Evolutionary conservation across 2,888 invertebrate genomes (phyloP), one percentile per base, ranked within the genome.

Genomic region (Ennomos quercinarius): DNA sequence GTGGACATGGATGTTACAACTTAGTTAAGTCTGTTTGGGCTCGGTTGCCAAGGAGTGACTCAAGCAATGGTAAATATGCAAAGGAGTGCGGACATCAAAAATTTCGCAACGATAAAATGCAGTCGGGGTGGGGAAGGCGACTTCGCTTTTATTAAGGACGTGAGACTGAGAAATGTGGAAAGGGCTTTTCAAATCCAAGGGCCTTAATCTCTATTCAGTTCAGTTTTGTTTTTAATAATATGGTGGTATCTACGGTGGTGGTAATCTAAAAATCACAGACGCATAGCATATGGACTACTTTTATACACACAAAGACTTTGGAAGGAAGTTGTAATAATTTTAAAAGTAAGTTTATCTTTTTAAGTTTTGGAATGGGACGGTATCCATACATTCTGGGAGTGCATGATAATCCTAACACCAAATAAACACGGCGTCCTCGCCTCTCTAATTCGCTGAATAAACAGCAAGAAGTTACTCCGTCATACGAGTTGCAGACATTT

Each of bases 361-460:
- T 57, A 63, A 60, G 40, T 57, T 51, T 35, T 48, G 45, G 52
- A 52, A 55, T 37, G 54, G 46, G 42, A 49, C 43, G 37, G 57
- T 58, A 66, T 55, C 46, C 61, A 38, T 66, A 57, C 55, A 63
- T 63, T 60, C 65, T 35, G 46, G 69, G 73, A 70, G 63, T 61
- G 72, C 71, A 80, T 77, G 78, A 69, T 87, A 86, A 90, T 85
- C 83, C 77, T 71, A 78, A 82, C 72, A 65, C 65, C 77, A 87
- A 86, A 84, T 84, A 87, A 83, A 83, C 80, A 78, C 70, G 70
- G 52, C 61, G 51, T 61, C 53, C 58, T 61, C 81, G 77, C 75
- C 76, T 80, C 47, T 77, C 81, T 89, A 88, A 90, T 87, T 87
- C 83, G 67, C 74, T 73, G 76, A 78, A 72, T 68, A 77, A 78